Conservation (phyloP, 2,888 invertebrate species). For the Parnassius mnemosyne region DNA sequence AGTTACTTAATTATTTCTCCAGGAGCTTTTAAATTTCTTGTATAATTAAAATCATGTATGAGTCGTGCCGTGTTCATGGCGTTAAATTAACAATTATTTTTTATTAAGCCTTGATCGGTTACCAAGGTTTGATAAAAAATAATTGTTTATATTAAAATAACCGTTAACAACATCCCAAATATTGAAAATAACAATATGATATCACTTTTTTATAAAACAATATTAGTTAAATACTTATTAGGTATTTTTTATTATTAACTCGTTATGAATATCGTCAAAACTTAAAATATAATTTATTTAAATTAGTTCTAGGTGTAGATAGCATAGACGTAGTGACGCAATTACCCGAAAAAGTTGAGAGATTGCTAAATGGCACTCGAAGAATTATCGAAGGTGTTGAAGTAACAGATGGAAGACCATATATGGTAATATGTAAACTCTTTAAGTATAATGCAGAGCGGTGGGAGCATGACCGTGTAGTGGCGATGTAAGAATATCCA, state of each 20-base stretch:
- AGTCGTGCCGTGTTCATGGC: conserved; percentile 31
- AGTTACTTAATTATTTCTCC: neutral
- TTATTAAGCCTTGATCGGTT: neutral
- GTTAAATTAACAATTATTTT: conserved; percentile 37
- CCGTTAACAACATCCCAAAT: conserved; percentile 21
- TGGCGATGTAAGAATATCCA: too few species aligned
- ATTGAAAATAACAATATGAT: conserved; percentile 1
- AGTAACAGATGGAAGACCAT: conserved; percentile 57
- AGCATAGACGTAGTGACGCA: conserved; percentile 54
- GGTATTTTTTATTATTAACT: conserved; percentile 35
- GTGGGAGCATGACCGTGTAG: too few species aligned
- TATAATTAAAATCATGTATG: conserved; percentile 12
- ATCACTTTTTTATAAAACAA: conserved; percentile 36
- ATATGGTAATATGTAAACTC: conserved; percentile 50
- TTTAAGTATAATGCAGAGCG: too few species aligned
- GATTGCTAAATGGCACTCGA: conserved; percentile 52
- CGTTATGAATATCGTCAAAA: neutral
- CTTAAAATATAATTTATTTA: conserved; percentile 6
- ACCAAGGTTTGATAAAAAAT: neutral
- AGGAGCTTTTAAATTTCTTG: conserved; percentile 1
- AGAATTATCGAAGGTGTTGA: conserved; percentile 61
- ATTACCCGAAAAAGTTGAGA: conserved; percentile 47
- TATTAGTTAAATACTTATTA: conserved; percentile 39
- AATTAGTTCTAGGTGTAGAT: conserved; percentile 43
- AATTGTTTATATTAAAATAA: conserved; percentile 24